Base-by-base conservation (phyloP, 2,888 invertebrate genomes). In the Pammene fasciana region DNA sequence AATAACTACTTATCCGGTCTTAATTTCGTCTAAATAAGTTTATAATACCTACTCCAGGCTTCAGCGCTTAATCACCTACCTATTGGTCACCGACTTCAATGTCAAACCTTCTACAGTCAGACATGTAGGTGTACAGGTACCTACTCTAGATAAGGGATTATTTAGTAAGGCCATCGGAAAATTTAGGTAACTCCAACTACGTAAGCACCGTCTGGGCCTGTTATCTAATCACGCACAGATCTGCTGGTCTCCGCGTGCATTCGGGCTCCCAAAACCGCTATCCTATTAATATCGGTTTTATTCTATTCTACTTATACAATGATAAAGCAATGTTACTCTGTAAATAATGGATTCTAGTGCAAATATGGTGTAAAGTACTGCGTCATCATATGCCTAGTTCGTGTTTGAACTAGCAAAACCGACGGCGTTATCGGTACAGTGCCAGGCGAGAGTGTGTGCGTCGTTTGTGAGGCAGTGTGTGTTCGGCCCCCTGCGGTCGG, bases 401-500 rank as follows among this genome's bases (percentile, higher is more conserved):
- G 16, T 66, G 54, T 72, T 73, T 72, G 64, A 52, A 52, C 68
- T 43, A 50, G 62, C 55, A 45, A 52, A 52, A 68, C 72, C 77
- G 75, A 78, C 79, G 75, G 76, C 78, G 82, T 86, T 89, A 88
- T 88, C 88, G 83, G 79, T 74, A 46, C 87, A 82, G 79, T 74
- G 38, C 52, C 26, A 26, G 11, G 52, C 13, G 26, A 5, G 48
- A 16, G 13, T 50, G 54, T 54, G 54, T 34, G 54, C 34, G 54
- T 54, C 8, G 54, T n/a, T 36, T 14, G 72, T 72, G 65, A 70
- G 72, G 55, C 65, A 46, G 62, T 70, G 74, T 72, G 75, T 68
- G 75, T 68, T 62, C 84, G 90, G 88, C 90, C 89, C 86, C 89
- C 90, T 88, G 90, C 89, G 88, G 89, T 81, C 85, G 85, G 79